Percentiles rank a stretch among this genome's conserved stretches.
phyloP scores from a whole-genome alignment of 2,888 invertebrate species.

The Drosophila greeni region DNA sequence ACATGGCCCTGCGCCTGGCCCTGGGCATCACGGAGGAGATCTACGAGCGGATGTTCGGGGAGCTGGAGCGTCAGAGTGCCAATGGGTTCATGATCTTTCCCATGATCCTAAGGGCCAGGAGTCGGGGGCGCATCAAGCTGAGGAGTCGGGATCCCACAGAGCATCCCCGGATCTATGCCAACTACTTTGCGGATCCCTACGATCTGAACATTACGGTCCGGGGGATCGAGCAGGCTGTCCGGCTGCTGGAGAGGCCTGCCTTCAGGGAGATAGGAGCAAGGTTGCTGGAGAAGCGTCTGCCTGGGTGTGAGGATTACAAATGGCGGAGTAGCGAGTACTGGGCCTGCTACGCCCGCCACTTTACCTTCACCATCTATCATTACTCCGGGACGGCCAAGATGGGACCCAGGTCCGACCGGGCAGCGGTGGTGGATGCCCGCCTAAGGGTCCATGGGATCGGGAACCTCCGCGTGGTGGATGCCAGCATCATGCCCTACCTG shows the following conservation, averaged over 20 bases:
- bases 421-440: slow-evolving; percentile 83
- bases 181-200: slow-evolving; percentile 83
- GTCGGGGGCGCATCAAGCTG: slow-evolving; percentile 83
- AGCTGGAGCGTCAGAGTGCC: slow-evolving; percentile 59
- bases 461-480: slow-evolving; percentile 80
- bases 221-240: slow-evolving; percentile 81
- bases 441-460: slow-evolving; percentile 80
- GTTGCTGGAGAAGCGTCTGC: slow-evolving; percentile 80
- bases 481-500: slow-evolving; percentile 81
- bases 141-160: slow-evolving; percentile 82
- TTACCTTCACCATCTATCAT: slow-evolving; percentile 83
- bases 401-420: slow-evolving; percentile 82
- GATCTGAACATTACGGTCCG: slow-evolving; percentile 83
- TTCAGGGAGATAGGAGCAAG: slow-evolving; percentile 80
- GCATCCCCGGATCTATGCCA: slow-evolving; percentile 84
- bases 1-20: slow-evolving; percentile 67
- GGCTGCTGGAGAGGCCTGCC: slow-evolving; percentile 79
- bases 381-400: slow-evolving; percentile 84
- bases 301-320: slow-evolving; percentile 80
- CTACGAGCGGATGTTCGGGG: slow-evolving; percentile 78
- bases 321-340: slow-evolving; percentile 82
- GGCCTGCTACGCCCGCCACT: slow-evolving; percentile 82
- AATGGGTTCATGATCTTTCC: slow-evolving; percentile 82
- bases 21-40: slow-evolving; percentile 79
- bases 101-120: slow-evolving; percentile 84